Conservation (phyloP, 2,113 vertebrate species). For the Psephotus haematonotus region DNA sequence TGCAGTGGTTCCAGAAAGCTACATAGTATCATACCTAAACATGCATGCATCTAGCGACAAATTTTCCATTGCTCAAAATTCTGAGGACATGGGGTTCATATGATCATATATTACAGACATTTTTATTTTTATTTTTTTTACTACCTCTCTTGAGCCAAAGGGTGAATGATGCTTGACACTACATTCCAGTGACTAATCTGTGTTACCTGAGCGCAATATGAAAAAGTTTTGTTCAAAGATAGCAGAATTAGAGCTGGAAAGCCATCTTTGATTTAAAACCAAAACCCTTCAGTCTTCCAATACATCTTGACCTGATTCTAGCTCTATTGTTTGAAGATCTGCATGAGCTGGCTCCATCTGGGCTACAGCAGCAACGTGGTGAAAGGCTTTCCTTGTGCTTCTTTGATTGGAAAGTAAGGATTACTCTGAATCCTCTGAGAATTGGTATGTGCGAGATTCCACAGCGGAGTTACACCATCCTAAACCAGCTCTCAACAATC, state of each 20-base stretch:
- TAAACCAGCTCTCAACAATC: neutral
- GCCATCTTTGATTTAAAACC: neutral
- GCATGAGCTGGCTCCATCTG: neutral
- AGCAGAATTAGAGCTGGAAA: neutral
- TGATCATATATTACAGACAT: neutral
- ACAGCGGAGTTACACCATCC: neutral
- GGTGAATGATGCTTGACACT: neutral
- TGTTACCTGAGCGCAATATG: neutral
- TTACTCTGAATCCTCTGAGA: neutral
- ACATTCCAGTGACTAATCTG: neutral
- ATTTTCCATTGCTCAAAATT: neutral
- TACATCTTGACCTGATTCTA: neutral
- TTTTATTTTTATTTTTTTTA: neutral
- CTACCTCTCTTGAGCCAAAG: neutral
- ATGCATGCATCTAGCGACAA: neutral
- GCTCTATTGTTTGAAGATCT: neutral
- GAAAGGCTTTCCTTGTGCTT: neutral
- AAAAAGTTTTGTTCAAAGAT: neutral
- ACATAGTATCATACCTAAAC: neutral
- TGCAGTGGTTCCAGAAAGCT: neutral
- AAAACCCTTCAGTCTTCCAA: neutral
- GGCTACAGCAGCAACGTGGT: neutral
- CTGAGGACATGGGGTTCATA: neutral
- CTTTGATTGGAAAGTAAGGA: neutral
- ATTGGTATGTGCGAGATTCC: neutral